A percentile compares a stretch with the other conserved stretches of the same genome.
Evolutionary conservation across 2,888 invertebrate species (phyloP).

Genomic region (Pocota personata): DNA sequence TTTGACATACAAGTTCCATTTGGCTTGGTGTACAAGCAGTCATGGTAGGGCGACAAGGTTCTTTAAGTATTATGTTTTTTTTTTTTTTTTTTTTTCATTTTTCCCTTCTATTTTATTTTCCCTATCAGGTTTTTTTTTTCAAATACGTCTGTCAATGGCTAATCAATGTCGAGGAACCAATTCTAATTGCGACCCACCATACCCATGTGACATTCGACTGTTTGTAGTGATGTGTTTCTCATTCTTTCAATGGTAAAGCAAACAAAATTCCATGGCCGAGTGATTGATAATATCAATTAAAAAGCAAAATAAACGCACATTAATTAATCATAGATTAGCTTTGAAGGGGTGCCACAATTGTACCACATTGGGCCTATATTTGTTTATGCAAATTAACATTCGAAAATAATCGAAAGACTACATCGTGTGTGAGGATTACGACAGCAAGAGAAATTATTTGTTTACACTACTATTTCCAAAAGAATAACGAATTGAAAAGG

Average conservation of each 20-base stretch:
- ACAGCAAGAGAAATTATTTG: conserved; percentile 26
- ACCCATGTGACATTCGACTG: conserved; percentile 37
- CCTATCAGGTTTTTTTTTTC: neutral
- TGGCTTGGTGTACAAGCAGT: conserved; percentile 30
- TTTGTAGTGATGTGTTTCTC: neutral
- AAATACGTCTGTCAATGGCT: conserved; percentile 49
- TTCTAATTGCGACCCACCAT: conserved; percentile 55
- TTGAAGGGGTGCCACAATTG: conserved; percentile 43
- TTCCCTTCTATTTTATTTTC: neutral
- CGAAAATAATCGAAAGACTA: neutral
- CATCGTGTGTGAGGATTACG: neutral
- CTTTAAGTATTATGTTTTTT: conserved; percentile 19
- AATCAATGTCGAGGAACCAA: conserved; percentile 50
- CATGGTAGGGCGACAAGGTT: conserved; percentile 45
- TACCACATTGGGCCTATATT: conserved; percentile 37
- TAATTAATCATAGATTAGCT: conserved; percentile 48
- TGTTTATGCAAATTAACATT: conserved; percentile 51
- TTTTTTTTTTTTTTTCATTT: neutral
- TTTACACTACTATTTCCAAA: conserved; percentile 14
- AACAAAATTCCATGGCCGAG: neutral
- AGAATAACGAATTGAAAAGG: neutral
- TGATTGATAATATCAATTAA: conserved; percentile 45
- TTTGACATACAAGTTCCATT: conserved; percentile 53
- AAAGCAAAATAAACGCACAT: conserved; percentile 27
- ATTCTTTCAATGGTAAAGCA: neutral